Base-by-base conservation (phyloP, 2,113 vertebrate genomes). In the Oxyura jamaicensis region DNA sequence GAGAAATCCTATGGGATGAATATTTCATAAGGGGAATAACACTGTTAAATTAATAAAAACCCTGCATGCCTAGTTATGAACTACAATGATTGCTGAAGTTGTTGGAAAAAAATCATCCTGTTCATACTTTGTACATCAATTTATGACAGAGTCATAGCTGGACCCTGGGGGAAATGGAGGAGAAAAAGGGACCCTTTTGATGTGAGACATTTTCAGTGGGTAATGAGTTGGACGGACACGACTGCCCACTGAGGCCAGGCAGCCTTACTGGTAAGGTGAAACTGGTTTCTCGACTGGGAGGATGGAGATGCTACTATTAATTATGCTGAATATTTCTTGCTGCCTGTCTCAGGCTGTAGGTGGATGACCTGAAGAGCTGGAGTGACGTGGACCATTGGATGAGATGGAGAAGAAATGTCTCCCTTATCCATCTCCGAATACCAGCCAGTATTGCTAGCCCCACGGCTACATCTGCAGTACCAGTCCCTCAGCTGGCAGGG, bases 21-120 rank as follows among this genome's bases (percentile, higher is more conserved):
- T 97, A 97, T 97, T 97, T 97, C 97, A 97, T 97, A 97, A 97
- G 96, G 95, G 95, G 97, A 97, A 97, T 97, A 97, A 95, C 94
- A 92, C 96, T 94, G 95, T 94, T 97, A 97, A 97, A 97, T 97
- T 97, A 96, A 97, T 96, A 97, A 97, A 95, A 94, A 22, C 86
- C 87, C 95, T 92, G 91, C 81, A 95, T 87, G 95, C 95, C 95
- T 97, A 91, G 96, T 97, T 97, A 97, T 91, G 96, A 97, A 95
- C 97, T 95, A 96, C 97, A 97, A 94, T 97, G 95, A 96, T 96
- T 97, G 91, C 95, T 91, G 94, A 72, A 96, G 92, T 92, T 92
- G 86, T 94, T 94, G 48, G 77, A n/a, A 90, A 93, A 96, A 92
- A 91, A 63, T 72, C 67, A 91, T 81, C 93, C 96, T 97, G 87